Evolutionary conservation across 2,888 invertebrate genomes (phyloP).

Genomic region (Tuberolachnus salignus): DNA sequence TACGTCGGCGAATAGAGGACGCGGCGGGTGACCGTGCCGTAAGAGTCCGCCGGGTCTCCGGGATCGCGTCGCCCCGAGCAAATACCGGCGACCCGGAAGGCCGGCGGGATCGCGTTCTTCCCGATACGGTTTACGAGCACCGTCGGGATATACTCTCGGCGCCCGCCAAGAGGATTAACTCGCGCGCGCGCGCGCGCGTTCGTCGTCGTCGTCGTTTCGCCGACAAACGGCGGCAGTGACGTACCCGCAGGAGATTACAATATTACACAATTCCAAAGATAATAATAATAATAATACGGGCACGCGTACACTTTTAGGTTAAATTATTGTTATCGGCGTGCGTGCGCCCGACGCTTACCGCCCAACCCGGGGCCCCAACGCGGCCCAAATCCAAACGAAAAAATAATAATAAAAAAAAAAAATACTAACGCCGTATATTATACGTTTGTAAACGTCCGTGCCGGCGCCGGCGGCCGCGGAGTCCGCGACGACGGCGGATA

Average conservation of each 20-base stretch:
- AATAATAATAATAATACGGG: too few species aligned
- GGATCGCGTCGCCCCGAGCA: background rate
- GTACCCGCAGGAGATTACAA: constrained; percentile 13
- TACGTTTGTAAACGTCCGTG: background rate
- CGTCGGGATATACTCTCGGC: background rate
- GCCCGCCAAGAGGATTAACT: too few species aligned
- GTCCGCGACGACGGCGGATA: too few species aligned
- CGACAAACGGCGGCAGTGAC: too few species aligned
- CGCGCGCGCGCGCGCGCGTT: too few species aligned
- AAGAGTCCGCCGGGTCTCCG: too few species aligned
- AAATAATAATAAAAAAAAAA: too few species aligned
- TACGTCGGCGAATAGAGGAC: background rate
- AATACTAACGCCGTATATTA: too few species aligned
- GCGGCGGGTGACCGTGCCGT: background rate
- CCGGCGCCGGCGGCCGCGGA: background rate
- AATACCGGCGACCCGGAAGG: background rate
- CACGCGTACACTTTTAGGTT: background rate
- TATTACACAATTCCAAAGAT: too few species aligned
- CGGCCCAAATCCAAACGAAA: too few species aligned
- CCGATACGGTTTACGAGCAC: background rate
- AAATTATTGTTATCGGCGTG: constrained; percentile 15
- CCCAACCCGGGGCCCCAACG: background rate
- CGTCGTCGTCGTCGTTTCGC: too few species aligned
- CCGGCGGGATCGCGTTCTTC: constrained; percentile 3
- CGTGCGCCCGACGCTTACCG: background rate